Conservation (phyloP, 2,113 vertebrate species). For the Thymallus thymallus region DNA sequence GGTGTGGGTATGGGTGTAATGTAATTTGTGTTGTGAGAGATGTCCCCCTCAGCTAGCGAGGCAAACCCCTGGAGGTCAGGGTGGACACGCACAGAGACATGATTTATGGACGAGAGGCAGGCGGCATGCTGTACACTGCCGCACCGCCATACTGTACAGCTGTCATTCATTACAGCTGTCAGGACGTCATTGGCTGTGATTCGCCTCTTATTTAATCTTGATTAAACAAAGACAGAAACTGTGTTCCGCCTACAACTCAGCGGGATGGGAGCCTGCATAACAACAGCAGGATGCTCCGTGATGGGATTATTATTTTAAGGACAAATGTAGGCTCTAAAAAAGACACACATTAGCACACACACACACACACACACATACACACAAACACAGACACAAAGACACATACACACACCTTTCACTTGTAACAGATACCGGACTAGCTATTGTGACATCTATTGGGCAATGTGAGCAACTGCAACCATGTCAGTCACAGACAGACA, state of each 20-base stretch:
- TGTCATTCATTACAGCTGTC: slow-evolving; percentile 38
- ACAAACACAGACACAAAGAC: slow-evolving; percentile 10
- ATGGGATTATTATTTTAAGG: slow-evolving; percentile 18
- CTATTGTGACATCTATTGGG: slow-evolving; percentile 28
- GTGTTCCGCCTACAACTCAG: slow-evolving; percentile 22
- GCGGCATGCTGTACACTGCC: not conserved
- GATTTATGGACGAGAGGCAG: slow-evolving; percentile 32
- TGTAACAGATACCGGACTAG: slow-evolving; percentile 3
- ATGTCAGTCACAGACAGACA: not conserved
- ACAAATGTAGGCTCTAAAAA: not conserved
- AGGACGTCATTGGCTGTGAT: slow-evolving; percentile 20
- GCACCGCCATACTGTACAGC: slow-evolving; percentile 19
- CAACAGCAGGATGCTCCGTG: slow-evolving; percentile 18
- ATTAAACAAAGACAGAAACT: slow-evolving; percentile 44
- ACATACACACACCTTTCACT: not conserved
- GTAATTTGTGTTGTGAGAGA: slow-evolving; percentile 7
- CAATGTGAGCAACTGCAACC: slow-evolving; percentile 4
- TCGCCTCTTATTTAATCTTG: slow-evolving; percentile 41
- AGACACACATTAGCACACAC: slow-evolving; percentile 1
- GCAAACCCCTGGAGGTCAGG: slow-evolving; percentile 2
- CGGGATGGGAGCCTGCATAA: slow-evolving; percentile 27
- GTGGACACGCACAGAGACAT: slow-evolving; percentile 5
- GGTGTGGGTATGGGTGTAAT: not conserved
- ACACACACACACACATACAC: slow-evolving; percentile 8
- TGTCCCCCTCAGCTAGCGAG: not conserved